Evolutionary conservation across 2,113 vertebrate species (phyloP), one percentile per base, ranked within the genome.

Genomic region (Sardina pilchardus): DNA sequence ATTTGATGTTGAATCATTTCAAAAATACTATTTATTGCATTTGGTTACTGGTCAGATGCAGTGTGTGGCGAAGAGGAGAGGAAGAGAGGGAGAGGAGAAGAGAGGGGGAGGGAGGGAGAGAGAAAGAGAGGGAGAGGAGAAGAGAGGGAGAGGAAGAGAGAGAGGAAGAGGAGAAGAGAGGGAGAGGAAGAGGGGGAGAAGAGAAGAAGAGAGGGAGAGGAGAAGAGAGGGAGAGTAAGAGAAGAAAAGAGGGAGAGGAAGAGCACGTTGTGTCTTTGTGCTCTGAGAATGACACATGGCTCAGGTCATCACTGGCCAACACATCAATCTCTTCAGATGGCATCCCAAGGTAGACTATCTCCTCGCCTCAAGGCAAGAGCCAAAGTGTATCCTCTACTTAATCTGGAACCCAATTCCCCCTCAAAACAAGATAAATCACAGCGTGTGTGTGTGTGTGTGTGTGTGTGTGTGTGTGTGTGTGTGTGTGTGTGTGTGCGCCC

Each of bases 351-450:
- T 84, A 87, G 82, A 85, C 85, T 88, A 87, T 90, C 89, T 86
- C 80, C 19, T 53, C 16, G 86, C 87, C 87, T 90, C 83, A 85
- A 90, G 86, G 84, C 86, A 90, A 82, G 81, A 47, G 78, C 86
- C 84, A 83, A 81, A 44, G 84, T 84, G 85, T 85, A 88, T 90
- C 84, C 86, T 87, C 67, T 50, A 81, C 89, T 90, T 88, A 86
- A 87, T 90, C 80, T 81, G 87, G 87, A 90, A 83, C 86, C 84
- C 88, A 87, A 88, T 88, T 88, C 82, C 81, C 84, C 82, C 82
- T 85, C 84, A 85, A 90, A 90, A 90, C 86, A 87, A 88, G 87
- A 90, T 90, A 88, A 90, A 90, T 88, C 87, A 86, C 84, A 82
- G 34, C 84, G 34, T 85, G 89, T 85, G 87, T 82, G 34, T 85